Evolutionary conservation across 1,140 invertebrate genomes (phyloP), one percentile per base, ranked within the genome.

Genomic region (Meloidogyne hapla): DNA sequence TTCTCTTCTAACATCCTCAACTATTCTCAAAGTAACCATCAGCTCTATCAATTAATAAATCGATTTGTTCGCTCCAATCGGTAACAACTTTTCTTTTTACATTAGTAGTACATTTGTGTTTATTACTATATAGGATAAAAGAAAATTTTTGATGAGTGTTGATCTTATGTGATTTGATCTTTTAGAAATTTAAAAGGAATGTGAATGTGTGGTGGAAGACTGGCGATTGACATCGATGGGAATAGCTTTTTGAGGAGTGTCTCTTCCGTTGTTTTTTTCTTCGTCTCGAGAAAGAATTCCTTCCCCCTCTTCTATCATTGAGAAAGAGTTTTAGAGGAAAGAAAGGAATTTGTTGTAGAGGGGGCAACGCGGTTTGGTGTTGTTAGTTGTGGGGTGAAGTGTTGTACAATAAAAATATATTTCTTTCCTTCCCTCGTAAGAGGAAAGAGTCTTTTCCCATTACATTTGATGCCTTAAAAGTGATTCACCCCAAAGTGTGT

Each of bases 41-140:
- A 56, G 1, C 18, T 56, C 48, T 56, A 56, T 56, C 48, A 56
- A 56, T 15, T 15, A 56, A 56, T n/a, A n/a, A 56, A 56, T 56
- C 48, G 48, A 56, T 56, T 56, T 56, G 48, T 56, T 56, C 48
- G 48, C 48, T n/a, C 48, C 48, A n/a, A 56, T 56, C 48, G 48
- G 15, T n/a, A 56, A n/a, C 18, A 8, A n/a, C n/a, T 56, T 56
- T 48, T 48, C 4, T 18, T n/a, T 56, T 56, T n/a, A 6, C 48
- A 56, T n/a, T 8, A 56, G 4, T 56, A 56, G 48, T 56, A 56
- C 48, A 56, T 56, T 56, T 56, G 10, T 42, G 12, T 12, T 42
- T 42, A 13, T 42, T 12, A 42, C 10, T 10, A 13, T 42, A 12
- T 9, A 4, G 33, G 40, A 12, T 42, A 42, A 10, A 42, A 42